Conservation (phyloP, 2,113 vertebrate genomes). For the Engystomops pustulosus region DNA sequence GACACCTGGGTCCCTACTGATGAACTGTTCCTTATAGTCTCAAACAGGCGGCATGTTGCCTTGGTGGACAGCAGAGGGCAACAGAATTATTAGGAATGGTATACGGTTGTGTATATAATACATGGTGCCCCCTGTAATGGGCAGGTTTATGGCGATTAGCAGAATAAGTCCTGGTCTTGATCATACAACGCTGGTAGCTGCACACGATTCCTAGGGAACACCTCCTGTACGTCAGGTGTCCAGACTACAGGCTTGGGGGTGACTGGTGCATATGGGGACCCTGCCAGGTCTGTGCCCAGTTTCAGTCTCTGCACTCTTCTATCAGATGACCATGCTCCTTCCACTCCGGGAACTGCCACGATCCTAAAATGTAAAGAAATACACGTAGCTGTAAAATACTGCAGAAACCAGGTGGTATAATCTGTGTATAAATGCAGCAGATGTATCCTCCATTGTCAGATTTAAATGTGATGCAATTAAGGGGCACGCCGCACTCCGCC, state of each 20-base stretch:
- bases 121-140: neutral
- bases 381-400: too few species aligned
- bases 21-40: too few species aligned
- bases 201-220: neutral
- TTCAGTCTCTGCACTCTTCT: neutral
- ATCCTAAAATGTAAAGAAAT: constrained; percentile 79
- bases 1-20: too few species aligned
- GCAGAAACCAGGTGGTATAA: too few species aligned
- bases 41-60: too few species aligned
- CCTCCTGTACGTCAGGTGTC: neutral
- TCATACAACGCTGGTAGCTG: neutral
- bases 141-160: neutral
- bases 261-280: neutral
- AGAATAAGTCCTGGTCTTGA: neutral
- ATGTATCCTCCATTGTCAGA: too few species aligned
- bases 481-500: too few species aligned
- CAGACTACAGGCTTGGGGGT: neutral
- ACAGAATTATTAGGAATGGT: neutral
- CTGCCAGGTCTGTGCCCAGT: neutral
- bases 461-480: too few species aligned
- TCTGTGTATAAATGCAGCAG: too few species aligned
- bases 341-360: constrained; percentile 87
- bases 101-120: neutral
- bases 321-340: constrained; percentile 86
- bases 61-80: too few species aligned